Conservation (phyloP, 2,888 invertebrate species). For the Encarsia formosa region DNA sequence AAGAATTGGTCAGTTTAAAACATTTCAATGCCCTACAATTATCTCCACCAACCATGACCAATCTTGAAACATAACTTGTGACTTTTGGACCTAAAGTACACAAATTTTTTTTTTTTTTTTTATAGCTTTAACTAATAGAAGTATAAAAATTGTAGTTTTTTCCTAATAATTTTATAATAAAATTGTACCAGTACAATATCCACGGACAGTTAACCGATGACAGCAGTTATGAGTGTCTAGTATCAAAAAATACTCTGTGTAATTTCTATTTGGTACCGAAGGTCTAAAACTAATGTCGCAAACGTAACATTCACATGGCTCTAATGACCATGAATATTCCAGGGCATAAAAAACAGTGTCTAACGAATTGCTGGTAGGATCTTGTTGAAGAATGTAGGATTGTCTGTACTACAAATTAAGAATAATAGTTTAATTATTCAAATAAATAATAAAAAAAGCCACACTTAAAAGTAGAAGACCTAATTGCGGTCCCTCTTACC, state of each 20-base stretch:
- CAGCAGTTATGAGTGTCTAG: constrained; percentile 32
- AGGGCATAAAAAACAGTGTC: constrained; percentile 45
- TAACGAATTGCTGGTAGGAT: constrained; percentile 41
- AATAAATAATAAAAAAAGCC: too few species aligned
- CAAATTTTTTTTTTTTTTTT: too few species aligned
- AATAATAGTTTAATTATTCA: too few species aligned
- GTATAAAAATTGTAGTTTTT: constrained; percentile 2
- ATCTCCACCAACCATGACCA: constrained; percentile 24
- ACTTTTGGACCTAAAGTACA: constrained; percentile 33
- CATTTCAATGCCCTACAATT: constrained; percentile 29
- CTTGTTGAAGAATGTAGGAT: constrained; percentile 37
- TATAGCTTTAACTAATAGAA: background rate
- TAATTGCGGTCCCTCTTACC: too few species aligned
- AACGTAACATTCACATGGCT: constrained; percentile 32
- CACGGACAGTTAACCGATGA: constrained; percentile 38
- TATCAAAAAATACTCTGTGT: constrained; percentile 46
- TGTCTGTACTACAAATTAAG: too few species aligned
- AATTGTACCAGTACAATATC: constrained; percentile 45
- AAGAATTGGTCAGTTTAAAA: constrained; percentile 45
- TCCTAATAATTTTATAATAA: too few species aligned
- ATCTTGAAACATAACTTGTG: constrained; percentile 15
- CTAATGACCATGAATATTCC: constrained; percentile 38
- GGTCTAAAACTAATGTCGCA: constrained; percentile 47
- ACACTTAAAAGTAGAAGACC: too few species aligned
- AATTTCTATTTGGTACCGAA: constrained; percentile 35